Percentiles rank a stretch among this genome's conserved stretches.
Conservation (phyloP, 1,140 invertebrate genomes). For the Leptoteleia sp. region DNA sequence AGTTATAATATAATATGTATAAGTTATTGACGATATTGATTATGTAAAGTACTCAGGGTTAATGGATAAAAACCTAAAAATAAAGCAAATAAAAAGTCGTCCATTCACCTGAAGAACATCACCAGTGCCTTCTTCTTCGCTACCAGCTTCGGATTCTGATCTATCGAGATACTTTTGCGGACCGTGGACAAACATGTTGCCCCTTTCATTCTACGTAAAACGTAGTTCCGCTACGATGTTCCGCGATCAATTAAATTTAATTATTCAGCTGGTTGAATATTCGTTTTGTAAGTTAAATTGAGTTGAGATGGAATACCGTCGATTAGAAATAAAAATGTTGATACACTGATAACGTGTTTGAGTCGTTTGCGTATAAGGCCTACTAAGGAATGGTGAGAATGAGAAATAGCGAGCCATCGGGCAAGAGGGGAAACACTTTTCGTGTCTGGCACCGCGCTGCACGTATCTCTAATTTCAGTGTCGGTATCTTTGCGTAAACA, state of each 20-base stretch:
- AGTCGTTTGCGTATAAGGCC: constrained; percentile 23
- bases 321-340: constrained; percentile 29
- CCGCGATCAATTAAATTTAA: constrained; percentile 3
- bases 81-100: too few species aligned
- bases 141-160: constrained; percentile 74
- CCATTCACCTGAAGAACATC: constrained; percentile 75
- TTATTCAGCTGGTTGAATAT: not conserved
- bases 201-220: not conserved
- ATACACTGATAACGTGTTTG: not conserved
- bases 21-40: too few species aligned
- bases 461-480: constrained; percentile 65
- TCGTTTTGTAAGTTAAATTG: constrained; percentile 1
- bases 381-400: constrained; percentile 15
- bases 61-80: too few species aligned
- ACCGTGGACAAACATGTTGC: constrained; percentile 78
- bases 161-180: constrained; percentile 61
- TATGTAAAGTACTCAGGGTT: too few species aligned
- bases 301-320: not conserved
- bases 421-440: constrained; percentile 61
- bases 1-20: too few species aligned
- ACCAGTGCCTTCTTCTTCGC: constrained; percentile 74
- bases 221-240: too few species aligned
- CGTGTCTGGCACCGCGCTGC: constrained; percentile 74
- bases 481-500: constrained; percentile 57
- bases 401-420: constrained; percentile 26